Evolutionary conservation across 2,888 invertebrate species (phyloP), one percentile per base, ranked within the genome.

Genomic region (Pristionchus maxplancki): DNA sequence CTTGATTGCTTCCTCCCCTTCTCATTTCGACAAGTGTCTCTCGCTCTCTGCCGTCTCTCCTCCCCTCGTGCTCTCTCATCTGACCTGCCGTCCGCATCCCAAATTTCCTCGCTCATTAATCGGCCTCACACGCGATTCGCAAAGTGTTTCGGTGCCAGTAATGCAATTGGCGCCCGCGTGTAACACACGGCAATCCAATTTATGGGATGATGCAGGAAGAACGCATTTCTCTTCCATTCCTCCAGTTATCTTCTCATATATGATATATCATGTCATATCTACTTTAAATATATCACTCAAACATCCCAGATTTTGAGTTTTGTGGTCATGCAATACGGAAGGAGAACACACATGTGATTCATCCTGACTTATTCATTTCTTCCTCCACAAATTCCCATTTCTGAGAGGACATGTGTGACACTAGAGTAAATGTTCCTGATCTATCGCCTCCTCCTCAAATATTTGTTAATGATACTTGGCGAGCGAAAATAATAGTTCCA

Each of bases 31-130:
- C 44, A 44, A 48, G 78, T 48, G 78, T 44, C 44, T 31, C 20
- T 67, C 67, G 2, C 13, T 67, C 67, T 67, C 34, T 67, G 64
- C 8, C 64, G 2, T 67, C 67, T 67, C 34, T 67, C 67, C 31
- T 0, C 13, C 20, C 34, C 31, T 13, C 17, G 11, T 20, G 5
- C 11, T 67, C 67, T 34, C 34, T 67, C 8, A 0, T 31, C 67
- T 37, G 71, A 71, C 37, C 37, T 71, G 71, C 71, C 71, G 24
- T 17, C 40, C 44, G 44, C 44, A 37, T 71, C 44, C 28, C 40
- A 40, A n/a, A 78, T 78, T 78, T 78, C 44, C 78, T 34, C n/a
- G n/a, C n/a, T 78, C 78, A 78, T 78, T 78, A 78, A 24, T 28
- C 44, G 20, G 74, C 74, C 74, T 24, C 74, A 44, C 78, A 48